Percentiles rank a stretch among this genome's conserved stretches.
phyloP scores from a whole-genome alignment of 2,888 invertebrate species.

The Pegoplata infirma region DNA sequence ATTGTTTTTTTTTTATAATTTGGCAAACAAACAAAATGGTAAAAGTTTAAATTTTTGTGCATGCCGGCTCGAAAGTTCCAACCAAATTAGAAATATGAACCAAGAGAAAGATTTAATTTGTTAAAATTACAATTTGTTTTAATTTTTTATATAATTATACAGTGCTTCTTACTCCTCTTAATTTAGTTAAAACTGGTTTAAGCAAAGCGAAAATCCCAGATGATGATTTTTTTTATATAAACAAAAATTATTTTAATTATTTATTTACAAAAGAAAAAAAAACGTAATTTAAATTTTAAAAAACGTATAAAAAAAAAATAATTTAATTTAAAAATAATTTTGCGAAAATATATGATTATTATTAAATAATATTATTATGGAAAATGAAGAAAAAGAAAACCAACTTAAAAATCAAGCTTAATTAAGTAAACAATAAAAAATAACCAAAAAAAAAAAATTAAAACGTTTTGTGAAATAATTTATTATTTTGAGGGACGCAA shows the following conservation, averaged over 20 bases:
- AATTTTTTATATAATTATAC: slow-evolving; percentile 17
- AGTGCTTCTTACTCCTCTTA: slow-evolving; percentile 49
- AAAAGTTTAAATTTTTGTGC: slow-evolving; percentile 33
- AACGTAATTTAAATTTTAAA: slow-evolving; percentile 16
- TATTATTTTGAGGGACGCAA: no score
- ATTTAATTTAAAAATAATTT: slow-evolving; percentile 50
- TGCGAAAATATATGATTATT: slow-evolving; percentile 41
- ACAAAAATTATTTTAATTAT: slow-evolving; percentile 59
- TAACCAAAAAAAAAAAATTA: slow-evolving; percentile 31
- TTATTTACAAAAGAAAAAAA: slow-evolving; percentile 55
- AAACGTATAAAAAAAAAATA: slow-evolving; percentile 21
- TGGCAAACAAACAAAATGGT: slow-evolving; percentile 47
- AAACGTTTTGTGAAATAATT: neutral
- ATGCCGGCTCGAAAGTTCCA: slow-evolving; percentile 27
- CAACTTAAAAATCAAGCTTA: slow-evolving; percentile 53
- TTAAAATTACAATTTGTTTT: slow-evolving; percentile 18
- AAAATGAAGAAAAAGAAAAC: slow-evolving; percentile 44
- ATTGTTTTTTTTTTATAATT: slow-evolving; percentile 52
- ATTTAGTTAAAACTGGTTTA: slow-evolving; percentile 56
- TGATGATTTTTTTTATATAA: slow-evolving; percentile 52
- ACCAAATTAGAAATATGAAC: slow-evolving; percentile 23
- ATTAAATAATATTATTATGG: slow-evolving; percentile 47
- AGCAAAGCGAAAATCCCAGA: slow-evolving; percentile 57
- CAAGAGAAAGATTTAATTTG: slow-evolving; percentile 22
- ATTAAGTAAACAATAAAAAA: slow-evolving; percentile 51